Evolutionary conservation across 2,797 vertebrate genomes (phyloP), one percentile per base, ranked within the genome.

Genomic region (Microchirus variegatus): DNA sequence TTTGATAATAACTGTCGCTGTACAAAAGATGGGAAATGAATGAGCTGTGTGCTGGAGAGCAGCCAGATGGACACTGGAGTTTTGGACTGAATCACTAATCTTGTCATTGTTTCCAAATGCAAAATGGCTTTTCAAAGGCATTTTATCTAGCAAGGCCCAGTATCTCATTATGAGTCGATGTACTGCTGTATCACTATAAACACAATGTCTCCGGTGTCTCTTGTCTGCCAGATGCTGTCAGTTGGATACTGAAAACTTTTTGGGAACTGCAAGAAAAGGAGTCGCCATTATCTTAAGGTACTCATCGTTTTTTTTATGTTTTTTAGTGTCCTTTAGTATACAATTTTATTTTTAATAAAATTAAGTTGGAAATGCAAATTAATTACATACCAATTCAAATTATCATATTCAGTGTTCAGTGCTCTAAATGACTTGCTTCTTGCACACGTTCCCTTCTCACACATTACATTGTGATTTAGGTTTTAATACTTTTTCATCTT

Each of bases 51-150:
- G 35, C 48, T 68, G 49, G 49, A 74, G 47, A 56, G 37, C 65
- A 31, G 64, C 62, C 72, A 83, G 61, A 46, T 38, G 16, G 18
- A 78, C 64, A 7, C 47, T 69, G 62, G 67, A 56, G 65, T 70
- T 61, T 15, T 52, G 74, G 31, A 73, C 50, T 16, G 66, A 69
- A 16, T 5, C 40, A 5, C 75, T 83, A 81, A 87, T 83, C 83
- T 68, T 16, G 53, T 80, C 77, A 77, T 77, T 74, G 71, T 77
- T 63, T 80, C 72, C 65, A 65, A 83, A 81, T 71, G 57, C 57
- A 46, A 69, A 81, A 70, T 68, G 67, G 65, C 59, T 79, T 83
- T 68, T 76, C 40, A 66, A 73, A 70, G 55, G 53, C 51, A 4
- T 75, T 83, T 83, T 63, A 82, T 84, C 67, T 41, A 26, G 48